Conservation (phyloP, 1,140 invertebrate genomes). For the Monomorium pharaonis region DNA sequence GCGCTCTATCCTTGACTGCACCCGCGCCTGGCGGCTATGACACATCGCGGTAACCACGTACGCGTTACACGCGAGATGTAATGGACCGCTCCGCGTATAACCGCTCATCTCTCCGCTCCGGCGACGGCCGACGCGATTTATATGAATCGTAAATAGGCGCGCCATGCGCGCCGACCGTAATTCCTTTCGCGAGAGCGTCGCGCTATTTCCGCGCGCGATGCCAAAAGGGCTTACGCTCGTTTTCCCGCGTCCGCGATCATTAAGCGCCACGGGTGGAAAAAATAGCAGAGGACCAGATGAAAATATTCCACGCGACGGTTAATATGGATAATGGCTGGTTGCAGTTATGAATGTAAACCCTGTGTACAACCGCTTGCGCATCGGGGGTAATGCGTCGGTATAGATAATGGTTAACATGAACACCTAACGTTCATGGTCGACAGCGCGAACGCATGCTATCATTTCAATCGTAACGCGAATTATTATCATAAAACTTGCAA, state of each 20-base stretch:
- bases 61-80: constrained; percentile 68
- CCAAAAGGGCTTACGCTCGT: constrained; percentile 31
- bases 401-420: constrained; percentile 17
- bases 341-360: constrained; percentile 20
- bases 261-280: constrained; percentile 54
- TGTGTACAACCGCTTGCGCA: background rate
- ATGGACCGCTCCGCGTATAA: constrained; percentile 64
- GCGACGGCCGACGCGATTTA: constrained; percentile 67
- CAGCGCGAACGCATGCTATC: constrained; percentile 1
- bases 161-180: constrained; percentile 64
- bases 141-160: constrained; percentile 73
- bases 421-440: constrained; percentile 27
- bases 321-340: constrained; percentile 25
- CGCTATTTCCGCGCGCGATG: background rate
- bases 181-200: constrained; percentile 17
- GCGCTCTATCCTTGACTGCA: constrained; percentile 59
- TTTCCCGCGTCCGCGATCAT: constrained; percentile 54
- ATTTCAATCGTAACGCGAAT: constrained; percentile 4
- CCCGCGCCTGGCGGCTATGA: constrained; percentile 56
- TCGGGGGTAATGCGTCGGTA: background rate
- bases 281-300: constrained; percentile 30
- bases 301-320: constrained; percentile 2
- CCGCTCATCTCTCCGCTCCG: background rate
- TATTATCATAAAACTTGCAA: background rate
- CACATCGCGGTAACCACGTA: constrained; percentile 52